These are phyloP conservation scores for Epinotia nisella DNA, from an alignment of 2,888 invertebrate genomes.

Conservation along the genomic window DNA sequence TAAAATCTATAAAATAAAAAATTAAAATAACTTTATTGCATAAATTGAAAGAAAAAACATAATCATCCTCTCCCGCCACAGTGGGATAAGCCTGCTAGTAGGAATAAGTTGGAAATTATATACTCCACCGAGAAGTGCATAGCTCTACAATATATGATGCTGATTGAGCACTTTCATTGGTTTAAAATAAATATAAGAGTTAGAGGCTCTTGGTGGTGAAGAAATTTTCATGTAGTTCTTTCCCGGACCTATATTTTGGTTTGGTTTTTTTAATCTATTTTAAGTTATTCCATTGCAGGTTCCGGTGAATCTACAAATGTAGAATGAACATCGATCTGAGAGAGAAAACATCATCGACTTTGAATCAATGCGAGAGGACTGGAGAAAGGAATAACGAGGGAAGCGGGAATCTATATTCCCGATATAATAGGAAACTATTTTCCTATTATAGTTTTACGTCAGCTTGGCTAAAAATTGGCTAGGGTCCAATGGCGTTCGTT, in stretches of 20 bases:
- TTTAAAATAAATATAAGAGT: too few relatives aligned
- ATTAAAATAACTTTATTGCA: too few relatives aligned
- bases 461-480: not conserved
- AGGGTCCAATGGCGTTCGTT: not conserved
- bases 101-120: too few relatives aligned
- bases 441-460: slow-evolving; percentile 47
- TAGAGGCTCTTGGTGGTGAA: too few relatives aligned
- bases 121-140: too few relatives aligned
- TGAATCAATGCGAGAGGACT: slow-evolving; percentile 53
- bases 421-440: slow-evolving; percentile 1
- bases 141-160: too few relatives aligned
- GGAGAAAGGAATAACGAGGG: slow-evolving; percentile 52
- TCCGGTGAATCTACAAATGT: slow-evolving; percentile 67
- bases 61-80: too few relatives aligned
- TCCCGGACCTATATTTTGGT: not conserved
- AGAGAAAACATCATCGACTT: slow-evolving; percentile 48
- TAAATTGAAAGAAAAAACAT: too few relatives aligned
- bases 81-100: too few relatives aligned
- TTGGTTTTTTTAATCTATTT: not conserved
- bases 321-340: slow-evolving; percentile 67
- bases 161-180: too few relatives aligned
- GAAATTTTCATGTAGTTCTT: too few relatives aligned
- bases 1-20: too few relatives aligned
- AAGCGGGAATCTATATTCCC: slow-evolving; percentile 51
- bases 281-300: slow-evolving; percentile 38